phyloP scores from a whole-genome alignment of 2,888 invertebrate genomes.

The Leucania comma region DNA sequence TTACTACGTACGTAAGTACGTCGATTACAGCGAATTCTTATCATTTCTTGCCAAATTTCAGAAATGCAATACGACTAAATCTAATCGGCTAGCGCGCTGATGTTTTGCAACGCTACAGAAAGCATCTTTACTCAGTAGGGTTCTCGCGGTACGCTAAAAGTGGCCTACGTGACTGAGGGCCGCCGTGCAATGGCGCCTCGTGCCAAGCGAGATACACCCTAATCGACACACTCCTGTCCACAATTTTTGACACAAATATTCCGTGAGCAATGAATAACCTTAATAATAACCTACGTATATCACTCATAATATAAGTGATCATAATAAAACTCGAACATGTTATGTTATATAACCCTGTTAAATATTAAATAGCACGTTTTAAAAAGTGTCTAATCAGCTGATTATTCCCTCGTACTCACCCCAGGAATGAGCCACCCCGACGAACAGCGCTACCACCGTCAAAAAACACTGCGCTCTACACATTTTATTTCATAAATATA shows the following conservation, averaged over 20 bases:
- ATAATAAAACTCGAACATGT: conserved; percentile 32
- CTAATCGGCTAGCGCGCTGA: conserved; percentile 42
- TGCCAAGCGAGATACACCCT: conserved; percentile 88
- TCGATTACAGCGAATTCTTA: conserved; percentile 59
- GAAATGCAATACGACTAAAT: conserved; percentile 68
- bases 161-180: conserved; percentile 90
- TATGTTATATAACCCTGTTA: conserved; percentile 80
- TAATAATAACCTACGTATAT: conserved; percentile 15
- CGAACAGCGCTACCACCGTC: conserved; percentile 74
- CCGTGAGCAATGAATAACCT: conserved; percentile 42
- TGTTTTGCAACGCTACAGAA: conserved; percentile 38
- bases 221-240: conserved; percentile 77
- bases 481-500: conserved; percentile 88
- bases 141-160: conserved; percentile 70
- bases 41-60: conserved; percentile 76
- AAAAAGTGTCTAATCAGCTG: conserved; percentile 82
- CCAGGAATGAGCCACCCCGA: conserved; percentile 81
- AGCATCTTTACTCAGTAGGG: conserved; percentile 75
- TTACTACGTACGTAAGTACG: conserved; percentile 23
- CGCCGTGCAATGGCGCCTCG: conserved; percentile 87
- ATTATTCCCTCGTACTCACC: conserved; percentile 83
- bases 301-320: conserved; percentile 12
- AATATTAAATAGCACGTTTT: conserved; percentile 79
- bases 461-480: conserved; percentile 80
- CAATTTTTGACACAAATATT: conserved; percentile 49